A percentile compares a stretch with the other conserved stretches of the same genome.
Conservation (phyloP, 2,888 invertebrate species). For the Brachypterus glaber region DNA sequence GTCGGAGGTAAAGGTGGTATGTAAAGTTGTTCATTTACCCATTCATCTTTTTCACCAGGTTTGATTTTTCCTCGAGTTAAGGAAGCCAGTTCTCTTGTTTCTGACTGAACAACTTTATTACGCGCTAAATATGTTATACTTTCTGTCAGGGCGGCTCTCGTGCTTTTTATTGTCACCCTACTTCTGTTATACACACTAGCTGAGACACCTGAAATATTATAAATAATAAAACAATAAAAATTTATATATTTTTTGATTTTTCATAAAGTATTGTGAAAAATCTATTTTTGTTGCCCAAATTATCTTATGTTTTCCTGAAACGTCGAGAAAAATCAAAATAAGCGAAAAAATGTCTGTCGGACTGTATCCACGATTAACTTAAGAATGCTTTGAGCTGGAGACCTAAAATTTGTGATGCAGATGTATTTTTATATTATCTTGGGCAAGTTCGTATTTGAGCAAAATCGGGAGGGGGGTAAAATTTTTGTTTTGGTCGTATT, state of each 20-base stretch:
- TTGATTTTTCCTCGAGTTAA: constrained; percentile 72
- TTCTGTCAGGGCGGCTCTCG: constrained; percentile 77
- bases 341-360: constrained; percentile 5
- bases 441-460: too few relatives aligned
- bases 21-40: constrained; percentile 81
- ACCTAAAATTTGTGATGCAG: too few relatives aligned
- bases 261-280: constrained; percentile 4
- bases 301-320: too few relatives aligned
- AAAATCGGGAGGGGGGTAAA: too few relatives aligned
- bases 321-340: too few relatives aligned
- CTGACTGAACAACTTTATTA: constrained; percentile 77
- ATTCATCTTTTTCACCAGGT: constrained; percentile 71
- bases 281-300: not conserved
- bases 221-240: constrained; percentile 6
- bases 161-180: constrained; percentile 73
- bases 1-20: constrained; percentile 92
- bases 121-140: constrained; percentile 83
- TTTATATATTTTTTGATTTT: not conserved
- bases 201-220: constrained; percentile 45
- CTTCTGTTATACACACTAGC: constrained; percentile 80
- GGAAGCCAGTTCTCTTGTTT: constrained; percentile 74
- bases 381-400: too few relatives aligned
- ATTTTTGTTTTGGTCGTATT: too few relatives aligned
- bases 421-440: too few relatives aligned
- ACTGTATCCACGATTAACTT: not conserved